Evolutionary conservation across 53 echinoderm and acorn worm genomes (phyloP), one percentile per base, ranked within the genome.

Genomic region (Temnopleurus reevesii): DNA sequence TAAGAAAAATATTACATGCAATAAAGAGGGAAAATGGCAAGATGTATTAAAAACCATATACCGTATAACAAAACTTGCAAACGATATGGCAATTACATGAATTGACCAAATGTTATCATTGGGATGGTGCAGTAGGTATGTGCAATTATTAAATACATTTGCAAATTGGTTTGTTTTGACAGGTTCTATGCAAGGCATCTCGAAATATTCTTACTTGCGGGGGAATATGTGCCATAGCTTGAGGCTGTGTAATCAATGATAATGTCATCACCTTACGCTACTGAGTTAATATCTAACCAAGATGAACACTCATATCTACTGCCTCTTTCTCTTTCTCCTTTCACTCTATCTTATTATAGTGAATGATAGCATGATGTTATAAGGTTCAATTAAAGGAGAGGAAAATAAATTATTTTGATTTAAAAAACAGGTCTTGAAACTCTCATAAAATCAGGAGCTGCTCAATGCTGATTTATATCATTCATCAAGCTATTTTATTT

Each of bases 271-370:
- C 4, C 41, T 41, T 41, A 38, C 41, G 9, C n/a, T 21, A 71
- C 71, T 8, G 41, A 21, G 71, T 71, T 71, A 71, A 71, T 71
- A 71, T 71, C 71, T 71, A 71, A 71, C 71, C 71, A 71, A 71
- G 71, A 71, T 38, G 71, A 71, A 65, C 4, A 5, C 60, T 29
- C 60, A 8, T 24, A 24, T 24, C 24, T 1, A 24, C 56, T 56
- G 63, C 4, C 29, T 63, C 63, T 41, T 8, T 41, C 38, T 71
- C 4, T 34, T 13, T 63, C 71, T 71, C 38, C 41, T 21, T 4
- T n/a, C n/a, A n/a, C n/a, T n/a, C n/a, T n/a, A n/a, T n/a, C n/a
- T n/a, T n/a, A n/a, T n/a, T n/a, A n/a, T 41, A 36, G 36, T 71
- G 71, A 12, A 71, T n/a, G 38, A 71, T 71, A 71, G 38, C 71